Base-by-base conservation (phyloP, 2,797 vertebrate genomes). In the Manis crassicaudata region DNA sequence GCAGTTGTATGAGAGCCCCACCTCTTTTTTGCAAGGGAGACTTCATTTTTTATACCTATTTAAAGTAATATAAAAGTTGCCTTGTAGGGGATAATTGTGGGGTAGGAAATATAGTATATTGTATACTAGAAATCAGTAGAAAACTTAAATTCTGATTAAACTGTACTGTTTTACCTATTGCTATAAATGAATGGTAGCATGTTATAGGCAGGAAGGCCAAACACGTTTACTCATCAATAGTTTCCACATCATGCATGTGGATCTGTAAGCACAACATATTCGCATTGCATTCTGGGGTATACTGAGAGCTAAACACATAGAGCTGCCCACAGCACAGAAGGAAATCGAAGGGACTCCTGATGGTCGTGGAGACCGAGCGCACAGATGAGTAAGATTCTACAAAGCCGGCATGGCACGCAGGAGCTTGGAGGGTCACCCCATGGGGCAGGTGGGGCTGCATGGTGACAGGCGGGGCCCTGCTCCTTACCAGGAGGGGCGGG, bases 61-160 rank as follows among this genome's bases (percentile, higher is more conserved):
- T 86, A n/a, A 89, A 83, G 35, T 73, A 95, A 80, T 92, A 90
- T 96, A 60, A 54, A 94, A 95, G 54, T 84, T 5, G 72, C 37
- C 32, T 62, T 60, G 7, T 65, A 72, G 10, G 21, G 5, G 54
- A n/a, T 65, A 27, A 25, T 54, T 84, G 40, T 27, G 90, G 20
- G 12, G 0, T 32, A 67, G 25, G 27, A 86, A 88, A 92, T 60
- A 27, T 29, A 63, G 1, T 68, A 75, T 43, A 32, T 7, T 37
- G 2, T 73, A 40, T 84, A 58, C 25, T 87, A n/a, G 58, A 85
- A 94, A 83, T 72, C 18, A 46, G 18, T 89, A 65, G 43, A 62
- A 95, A 84, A 43, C 11, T 94, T 88, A 84, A 79, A 35, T 92
- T 94, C 8, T 54, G 9, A 88, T 80, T 67, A 52, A 65, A 18